Evolutionary conservation across 1,140 invertebrate species (phyloP), one percentile per base, ranked within the genome.

Genomic region (Phymastichus coffea): DNA sequence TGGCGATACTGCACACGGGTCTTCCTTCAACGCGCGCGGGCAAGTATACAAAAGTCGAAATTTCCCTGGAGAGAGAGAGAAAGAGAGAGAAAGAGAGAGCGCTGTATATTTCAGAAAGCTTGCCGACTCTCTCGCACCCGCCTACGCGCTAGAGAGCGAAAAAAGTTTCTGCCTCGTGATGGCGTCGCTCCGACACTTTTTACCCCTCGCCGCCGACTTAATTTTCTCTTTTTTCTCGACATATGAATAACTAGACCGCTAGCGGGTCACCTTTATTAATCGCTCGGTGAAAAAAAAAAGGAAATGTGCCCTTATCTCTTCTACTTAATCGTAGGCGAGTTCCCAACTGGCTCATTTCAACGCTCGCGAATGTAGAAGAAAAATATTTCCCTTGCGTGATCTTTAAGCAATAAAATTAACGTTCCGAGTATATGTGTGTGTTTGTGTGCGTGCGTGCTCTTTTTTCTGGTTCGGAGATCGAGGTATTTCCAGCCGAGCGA

Each of bases 331-430:
- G 41, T 44, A 20, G 8, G n/a, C 19, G 9, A 7, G 1, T n/a
- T n/a, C 33, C 25, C 23, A 10, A 4, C 14, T 12, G 30, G n/a
- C 12, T 4, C 46, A 33, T 14, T 12, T n/a, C 38, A 15, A 20
- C 28, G 30, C 19, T 20, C 14, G 20, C 6, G n/a, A n/a, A n/a
- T n/a, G n/a, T n/a, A n/a, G n/a, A n/a, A n/a, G n/a, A n/a, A n/a
- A n/a, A n/a, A n/a, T n/a, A 53, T 57, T 63, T 51, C 20, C 59
- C 61, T 61, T 58, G 61, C 59, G 63, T 46, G 62, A 62, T 58
- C 47, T 30, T 19, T 3, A 54, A 57, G 64, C 70, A 74, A 72
- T 74, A 72, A 72, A 73, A 75, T 76, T 75, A 75, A 71, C 65
- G 65, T 61, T 57, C 63, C n/a, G n/a, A n/a, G n/a, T n/a, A n/a